Evolutionary conservation across 2,113 vertebrate genomes (phyloP), one percentile per base, ranked within the genome.

Genomic region (Osmerus eperlanus): DNA sequence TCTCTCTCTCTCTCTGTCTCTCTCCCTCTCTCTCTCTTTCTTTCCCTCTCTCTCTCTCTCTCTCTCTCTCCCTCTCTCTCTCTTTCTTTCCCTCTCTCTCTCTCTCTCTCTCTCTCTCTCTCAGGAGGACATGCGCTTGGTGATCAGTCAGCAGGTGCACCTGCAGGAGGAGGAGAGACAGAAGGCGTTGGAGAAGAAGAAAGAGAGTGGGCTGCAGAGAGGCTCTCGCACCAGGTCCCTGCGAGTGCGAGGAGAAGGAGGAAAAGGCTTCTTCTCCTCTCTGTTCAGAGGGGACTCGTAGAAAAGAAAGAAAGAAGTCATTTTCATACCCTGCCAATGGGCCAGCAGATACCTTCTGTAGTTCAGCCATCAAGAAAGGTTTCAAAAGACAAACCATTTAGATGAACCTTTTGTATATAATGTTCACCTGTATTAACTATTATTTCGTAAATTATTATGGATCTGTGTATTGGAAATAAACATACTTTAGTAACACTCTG

Each of bases 51-150:
- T 21, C 14, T 23, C 25, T 66, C n/a, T 51, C 23, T 63, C 2
- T 2, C 54, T n/a, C 2, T n/a, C 58, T 19, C 15, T 54, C 56
- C 15, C 41, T 29, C 12, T 1, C 52, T 5, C 41, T 64, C 23
- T 21, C 23, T 52, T 19, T 71, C 61, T 15, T 6, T 18, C 16
- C 8, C 4, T 14, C 51, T 41, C 0, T 18, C 58, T 13, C 51
- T 55, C 1, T 7, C 58, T 6, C 56, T 53, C 58, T 54, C 55
- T 55, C 52, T 69, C 3, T 70, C 63, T 13, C 62, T 56, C 61
- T 16, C 78, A 93, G 92, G 92, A 93, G 85, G 92, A 93, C 83
- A 93, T 93, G 92, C 80, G 90, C 14, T 1, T 91, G 59, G 87
- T 93, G 68, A 93, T 93, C 72, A 90, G 82, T 65, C 88, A 93